These are phyloP conservation scores for Pristis pectinata DNA, from an alignment of 2,797 vertebrate genomes.

Conservation along the genomic window DNA sequence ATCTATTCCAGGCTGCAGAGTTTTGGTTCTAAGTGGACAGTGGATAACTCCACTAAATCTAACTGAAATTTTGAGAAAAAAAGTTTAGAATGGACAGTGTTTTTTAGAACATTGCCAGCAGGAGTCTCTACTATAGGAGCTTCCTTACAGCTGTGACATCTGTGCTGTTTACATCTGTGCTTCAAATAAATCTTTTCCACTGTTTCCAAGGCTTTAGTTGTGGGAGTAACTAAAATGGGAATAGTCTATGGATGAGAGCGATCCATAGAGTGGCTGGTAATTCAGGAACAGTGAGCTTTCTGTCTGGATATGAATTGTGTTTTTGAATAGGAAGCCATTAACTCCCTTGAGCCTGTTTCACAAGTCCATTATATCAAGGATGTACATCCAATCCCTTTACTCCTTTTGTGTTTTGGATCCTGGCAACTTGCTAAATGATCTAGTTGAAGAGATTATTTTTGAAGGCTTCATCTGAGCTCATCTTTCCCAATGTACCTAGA, in stretches of 20 bases:
- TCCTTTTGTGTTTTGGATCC: not conserved
- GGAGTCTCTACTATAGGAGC: not conserved
- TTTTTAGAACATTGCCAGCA: not conserved
- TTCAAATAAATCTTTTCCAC: not conserved
- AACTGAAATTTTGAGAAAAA: not conserved
- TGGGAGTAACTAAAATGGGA: not conserved
- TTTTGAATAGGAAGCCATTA: not conserved
- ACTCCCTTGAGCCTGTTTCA: not conserved
- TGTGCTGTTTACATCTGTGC: not conserved
- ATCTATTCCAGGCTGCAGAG: not conserved
- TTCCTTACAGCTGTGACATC: not conserved
- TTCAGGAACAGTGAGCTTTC: not conserved
- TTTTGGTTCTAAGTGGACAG: not conserved
- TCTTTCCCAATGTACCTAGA: not conserved
- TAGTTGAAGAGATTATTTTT: not conserved
- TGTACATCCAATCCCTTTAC: not conserved
- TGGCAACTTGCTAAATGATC: not conserved
- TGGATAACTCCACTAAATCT: not conserved
- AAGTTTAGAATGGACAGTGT: not conserved
- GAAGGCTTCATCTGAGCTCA: not conserved
- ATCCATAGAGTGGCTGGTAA: not conserved
- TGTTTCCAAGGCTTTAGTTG: not conserved
- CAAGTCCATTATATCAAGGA: not conserved
- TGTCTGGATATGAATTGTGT: not conserved
- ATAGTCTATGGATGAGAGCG: not conserved